A percentile compares a stretch with the other conserved stretches of the same genome.
phyloP scores from a whole-genome alignment of 2,113 vertebrate species.

The Tyto alba region DNA sequence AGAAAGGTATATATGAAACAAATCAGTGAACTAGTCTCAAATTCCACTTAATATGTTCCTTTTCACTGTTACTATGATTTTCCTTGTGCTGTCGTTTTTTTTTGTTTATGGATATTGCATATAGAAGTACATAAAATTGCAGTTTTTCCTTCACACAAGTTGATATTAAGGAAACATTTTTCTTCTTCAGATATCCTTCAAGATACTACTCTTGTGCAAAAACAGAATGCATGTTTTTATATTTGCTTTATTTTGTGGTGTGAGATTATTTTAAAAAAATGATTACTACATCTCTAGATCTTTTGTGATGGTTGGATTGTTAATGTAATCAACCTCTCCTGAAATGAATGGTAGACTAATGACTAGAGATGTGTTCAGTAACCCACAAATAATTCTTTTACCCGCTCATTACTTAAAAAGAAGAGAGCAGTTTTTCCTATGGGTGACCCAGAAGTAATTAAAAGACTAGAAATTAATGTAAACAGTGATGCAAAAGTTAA shows the following conservation, averaged over 20 bases:
- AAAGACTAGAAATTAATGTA: neutral
- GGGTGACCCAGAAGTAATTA: slow-evolving; percentile 2
- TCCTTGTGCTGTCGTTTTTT: neutral
- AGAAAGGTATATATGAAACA: neutral
- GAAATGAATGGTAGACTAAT: neutral
- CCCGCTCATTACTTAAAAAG: neutral
- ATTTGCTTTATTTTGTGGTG: neutral
- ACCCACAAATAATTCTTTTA: slow-evolving; percentile 6
- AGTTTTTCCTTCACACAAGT: neutral
- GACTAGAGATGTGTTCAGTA: slow-evolving; percentile 51
- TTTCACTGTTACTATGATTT: neutral
- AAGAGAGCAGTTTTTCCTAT: neutral
- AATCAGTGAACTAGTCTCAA: neutral
- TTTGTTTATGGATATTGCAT: neutral
- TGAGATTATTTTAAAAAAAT: neutral
- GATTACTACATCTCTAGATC: neutral
- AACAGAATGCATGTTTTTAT: neutral
- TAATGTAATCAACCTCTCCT: slow-evolving; percentile 26
- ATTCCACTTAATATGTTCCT: neutral
- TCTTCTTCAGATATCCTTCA: neutral
- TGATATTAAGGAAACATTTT: neutral
- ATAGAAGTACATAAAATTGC: neutral
- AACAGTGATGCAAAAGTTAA: neutral
- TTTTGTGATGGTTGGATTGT: neutral
- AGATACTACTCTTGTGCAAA: neutral